These are phyloP conservation scores for Saguinus imperator DNA, from an alignment of 2,113 vertebrate genomes.

Conservation along the genomic window DNA sequence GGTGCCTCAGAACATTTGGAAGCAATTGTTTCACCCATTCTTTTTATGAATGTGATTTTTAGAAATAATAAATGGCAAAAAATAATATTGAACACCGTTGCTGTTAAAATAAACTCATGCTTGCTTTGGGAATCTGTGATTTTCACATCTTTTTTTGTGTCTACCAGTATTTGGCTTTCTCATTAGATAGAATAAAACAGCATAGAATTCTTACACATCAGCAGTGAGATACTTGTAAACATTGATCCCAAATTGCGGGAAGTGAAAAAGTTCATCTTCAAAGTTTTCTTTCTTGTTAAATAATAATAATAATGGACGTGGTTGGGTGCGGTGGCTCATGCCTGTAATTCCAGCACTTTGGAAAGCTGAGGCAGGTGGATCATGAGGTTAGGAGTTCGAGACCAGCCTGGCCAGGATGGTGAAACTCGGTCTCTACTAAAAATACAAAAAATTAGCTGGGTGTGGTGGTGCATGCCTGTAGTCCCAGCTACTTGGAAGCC, in stretches of 20 bases:
- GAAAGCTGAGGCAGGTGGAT: too few relatives aligned
- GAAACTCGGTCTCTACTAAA: too few relatives aligned
- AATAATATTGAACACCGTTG: not conserved
- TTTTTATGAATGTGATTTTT: not conserved
- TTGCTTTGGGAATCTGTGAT: not conserved
- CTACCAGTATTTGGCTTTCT: not conserved
- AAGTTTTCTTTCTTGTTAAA: too few relatives aligned
- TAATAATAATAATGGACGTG: too few relatives aligned
- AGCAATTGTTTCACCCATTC: not conserved
- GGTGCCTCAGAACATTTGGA: not conserved
- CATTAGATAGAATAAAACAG: not conserved
- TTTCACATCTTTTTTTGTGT: not conserved
- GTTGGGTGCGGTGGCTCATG: too few relatives aligned
- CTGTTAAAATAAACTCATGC: not conserved
- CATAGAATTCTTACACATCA: constrained; percentile 6
- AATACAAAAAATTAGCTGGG: too few relatives aligned
- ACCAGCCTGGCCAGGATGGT: too few relatives aligned
- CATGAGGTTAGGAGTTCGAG: too few relatives aligned
- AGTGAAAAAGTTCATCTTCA: too few relatives aligned
- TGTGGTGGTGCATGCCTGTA: too few relatives aligned
- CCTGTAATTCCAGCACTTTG: too few relatives aligned
- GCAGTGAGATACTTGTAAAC: not conserved
- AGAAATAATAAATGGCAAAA: not conserved
- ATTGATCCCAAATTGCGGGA: not conserved
- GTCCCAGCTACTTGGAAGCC: too few relatives aligned